Evolutionary conservation across 1,140 invertebrate species (phyloP), one percentile per base, ranked within the genome.

Genomic region (Sweltsa coloradensis): DNA sequence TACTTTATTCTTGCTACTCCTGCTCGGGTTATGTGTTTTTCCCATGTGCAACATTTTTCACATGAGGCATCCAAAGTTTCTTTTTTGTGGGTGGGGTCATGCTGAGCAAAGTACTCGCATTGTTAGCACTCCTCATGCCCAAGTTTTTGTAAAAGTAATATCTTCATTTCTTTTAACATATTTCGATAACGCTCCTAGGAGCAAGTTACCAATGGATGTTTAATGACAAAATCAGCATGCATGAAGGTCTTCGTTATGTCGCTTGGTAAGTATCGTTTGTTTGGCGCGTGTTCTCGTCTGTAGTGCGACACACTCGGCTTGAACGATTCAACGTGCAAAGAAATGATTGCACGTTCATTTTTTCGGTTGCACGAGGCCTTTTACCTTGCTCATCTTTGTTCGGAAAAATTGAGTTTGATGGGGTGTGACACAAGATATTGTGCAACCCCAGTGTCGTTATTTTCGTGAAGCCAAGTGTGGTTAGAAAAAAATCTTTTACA

Each of bases 271-370:
- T 54, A 56, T 21, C 25, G 27, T 26, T 19, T 47, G 4, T 50
- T 50, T 7, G 54, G 52, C 0, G 51, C 53, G 42, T 54, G 53
- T 41, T 56, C 50, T 21, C 53, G 18, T n/a, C 52, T 41, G 41
- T 54, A 54, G 36, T 56, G 50, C 19, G 53, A 50, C 16, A 51
- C 50, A n/a, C 31, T 18, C 21, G 54, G 53, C 18, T 52, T 42
- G 23, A 52, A 56, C 14, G 29, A 39, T 36, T 46, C 34, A 34
- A 56, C 48, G 23, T 52, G 54, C 11, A n/a, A n/a, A n/a, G n/a
- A n/a, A n/a, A n/a, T n/a, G n/a, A n/a, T n/a, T n/a, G n/a, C n/a
- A n/a, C n/a, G n/a, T n/a, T n/a, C n/a, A n/a, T n/a, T n/a, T n/a
- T n/a, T n/a, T n/a, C n/a, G n/a, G n/a, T n/a, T n/a, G n/a, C n/a